Base-by-base conservation (phyloP, 2,888 invertebrate genomes). In the Ecdyonurus torrentis region DNA sequence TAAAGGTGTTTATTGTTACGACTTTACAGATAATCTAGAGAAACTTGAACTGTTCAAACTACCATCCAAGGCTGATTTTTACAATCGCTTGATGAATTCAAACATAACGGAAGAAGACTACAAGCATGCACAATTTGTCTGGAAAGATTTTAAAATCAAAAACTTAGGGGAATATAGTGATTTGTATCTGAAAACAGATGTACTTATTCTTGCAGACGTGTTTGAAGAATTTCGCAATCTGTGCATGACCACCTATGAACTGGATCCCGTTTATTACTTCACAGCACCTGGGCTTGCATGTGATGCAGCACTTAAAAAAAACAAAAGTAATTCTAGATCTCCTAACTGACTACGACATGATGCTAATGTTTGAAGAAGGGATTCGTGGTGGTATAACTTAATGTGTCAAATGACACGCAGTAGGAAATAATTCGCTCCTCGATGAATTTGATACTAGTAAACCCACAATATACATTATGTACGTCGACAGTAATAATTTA, bases 401-500 rank as follows among this genome's bases (percentile, higher is more conserved):
- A 53, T 68, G 67, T 59, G 67, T 67, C 1, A 67, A 67, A 22
- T 53, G 69, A 10, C 64, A 65, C 62, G 70, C 69, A 15, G 66
- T 67, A 62, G 71, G 72, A 2, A 73, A 72, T 65, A 72, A 73
- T 65, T 65, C 65, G 65, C 52, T 61, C 37, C 5, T 37, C 2
- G 55, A 25, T 22, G 60, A 67, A 20, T 72, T 68, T 66, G 62
- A 72, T 63, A 19, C 60, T 5, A 61, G 61, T 5, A 19, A 68
- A 66, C 62, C 37, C 3, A 52, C 55, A 2, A 69, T 66, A n/a
- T 73, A 67, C 64, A 25, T 74, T 18, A 64, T 67, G 23, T 73
- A 71, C 63, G 66, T 71, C 2, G 72, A 72, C 67, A 69, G 68
- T 1, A 73, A 74, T 64, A 73, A 72, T 65, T 64, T 71, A 19